Evolutionary conservation across 2,888 invertebrate species (phyloP), one percentile per base, ranked within the genome.

Genomic region (Drosophila rellima): DNA sequence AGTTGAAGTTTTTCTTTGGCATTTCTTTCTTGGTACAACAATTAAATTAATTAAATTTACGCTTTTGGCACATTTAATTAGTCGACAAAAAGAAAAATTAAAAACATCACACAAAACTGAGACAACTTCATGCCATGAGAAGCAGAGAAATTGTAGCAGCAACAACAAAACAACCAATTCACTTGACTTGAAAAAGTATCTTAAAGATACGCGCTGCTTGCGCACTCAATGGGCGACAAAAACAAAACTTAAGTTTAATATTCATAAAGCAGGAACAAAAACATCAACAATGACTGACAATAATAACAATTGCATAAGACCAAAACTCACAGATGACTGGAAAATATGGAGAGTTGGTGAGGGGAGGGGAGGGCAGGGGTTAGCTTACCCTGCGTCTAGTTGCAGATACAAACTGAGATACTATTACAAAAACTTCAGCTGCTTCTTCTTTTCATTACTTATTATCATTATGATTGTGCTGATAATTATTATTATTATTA

Each of bases 1-100:
- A 76, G 62, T 71, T 72, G 68, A 72, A 75, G 64, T 79, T 63
- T 83, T 67, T 68, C 54, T 54, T 59, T 26, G 29, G 17, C 68
- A 65, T 73, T 83, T 71, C 62, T 76, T 83, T 67, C 17, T 20
- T 39, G 23, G 44, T 40, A 37, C 33, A 66, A 66, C 81, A 87
- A 87, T 87, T 87, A 82, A 84, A 73, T 71, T 87, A 81, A 85
- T 85, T 88, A 82, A 79, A 67, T 88, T 76, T 74, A 85, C 88
- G 85, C 83, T 88, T 88, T 73, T 88, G 85, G 70, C 77, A 77
- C 74, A 77, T 74, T 77, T 77, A 79, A 79, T 77, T 69, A 65
- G 42, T 29, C 26, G 47, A 56, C n/a, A 55, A 63, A 59, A 45
- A 35, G 23, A 40, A 18, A 37, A 39, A 18, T 42, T 26, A 26